Conservation (phyloP, 1,140 invertebrate species). For the Tetragnatha versicolor region DNA sequence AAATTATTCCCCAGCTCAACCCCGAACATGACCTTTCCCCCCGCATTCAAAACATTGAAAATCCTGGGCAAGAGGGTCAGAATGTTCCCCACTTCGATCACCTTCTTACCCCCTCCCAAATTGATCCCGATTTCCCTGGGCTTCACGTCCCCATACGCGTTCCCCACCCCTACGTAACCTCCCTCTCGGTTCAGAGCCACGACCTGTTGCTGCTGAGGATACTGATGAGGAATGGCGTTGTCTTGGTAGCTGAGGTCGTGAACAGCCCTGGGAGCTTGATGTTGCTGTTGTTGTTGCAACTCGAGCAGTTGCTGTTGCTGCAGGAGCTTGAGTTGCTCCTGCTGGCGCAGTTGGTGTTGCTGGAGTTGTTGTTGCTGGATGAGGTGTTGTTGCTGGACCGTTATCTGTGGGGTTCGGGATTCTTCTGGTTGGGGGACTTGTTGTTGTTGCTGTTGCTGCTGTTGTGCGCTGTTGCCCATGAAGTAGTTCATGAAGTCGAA, state of each 20-base stretch:
- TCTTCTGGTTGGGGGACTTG: not conserved
- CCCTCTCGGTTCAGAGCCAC: constrained; percentile 5
- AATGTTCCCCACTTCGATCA: not conserved
- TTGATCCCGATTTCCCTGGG: constrained; percentile 27
- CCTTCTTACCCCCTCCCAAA: constrained; percentile 23
- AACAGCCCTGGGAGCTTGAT: not conserved
- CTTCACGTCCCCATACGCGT: not conserved
- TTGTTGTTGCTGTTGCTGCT: not conserved
- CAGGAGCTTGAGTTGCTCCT: constrained; percentile 25
- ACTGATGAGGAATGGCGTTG: not conserved
- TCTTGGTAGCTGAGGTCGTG: constrained; percentile 2
- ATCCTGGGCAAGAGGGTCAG: constrained; percentile 26
- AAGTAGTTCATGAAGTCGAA: constrained; percentile 53
- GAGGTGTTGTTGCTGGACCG: constrained; percentile 34
- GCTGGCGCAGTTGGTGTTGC: constrained; percentile 17
- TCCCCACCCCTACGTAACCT: not conserved
- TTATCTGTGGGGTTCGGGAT: not conserved
- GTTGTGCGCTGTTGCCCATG: not conserved
- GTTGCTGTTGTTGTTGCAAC: constrained; percentile 15
- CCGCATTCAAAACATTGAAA: constrained; percentile 34
- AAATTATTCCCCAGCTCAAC: constrained; percentile 49
- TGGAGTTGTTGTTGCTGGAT: constrained; percentile 13
- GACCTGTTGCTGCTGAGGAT: constrained; percentile 7
- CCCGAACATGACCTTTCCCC: constrained; percentile 51
- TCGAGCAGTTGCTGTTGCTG: constrained; percentile 28